Conservation (phyloP, 2,797 vertebrate genomes). For the Meriones psammophilus region DNA sequence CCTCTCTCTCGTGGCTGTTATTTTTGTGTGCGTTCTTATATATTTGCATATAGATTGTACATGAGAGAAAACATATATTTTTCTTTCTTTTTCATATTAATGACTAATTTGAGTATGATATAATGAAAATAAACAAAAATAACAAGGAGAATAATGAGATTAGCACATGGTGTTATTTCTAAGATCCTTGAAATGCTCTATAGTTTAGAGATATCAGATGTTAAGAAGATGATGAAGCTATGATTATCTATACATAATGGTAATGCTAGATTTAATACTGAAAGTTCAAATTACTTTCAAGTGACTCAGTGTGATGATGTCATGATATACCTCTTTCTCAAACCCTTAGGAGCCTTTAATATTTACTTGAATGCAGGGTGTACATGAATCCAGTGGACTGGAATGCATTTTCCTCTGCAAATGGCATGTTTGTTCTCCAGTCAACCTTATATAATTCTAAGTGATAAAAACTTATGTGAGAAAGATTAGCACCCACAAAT, state of each 20-base stretch:
- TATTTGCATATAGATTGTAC: not conserved
- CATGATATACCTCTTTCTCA: not conserved
- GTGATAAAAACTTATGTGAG: constrained; percentile 52
- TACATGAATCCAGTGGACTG: not conserved
- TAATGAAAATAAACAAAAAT: constrained; percentile 24
- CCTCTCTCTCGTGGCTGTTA: not conserved
- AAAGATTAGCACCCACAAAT: constrained; percentile 7
- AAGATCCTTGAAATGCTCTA: not conserved
- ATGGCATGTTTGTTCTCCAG: not conserved
- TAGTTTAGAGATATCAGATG: not conserved
- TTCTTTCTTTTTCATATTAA: constrained; percentile 16
- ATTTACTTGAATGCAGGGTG: constrained; percentile 3
- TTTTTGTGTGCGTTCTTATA: not conserved
- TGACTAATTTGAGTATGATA: constrained; percentile 19
- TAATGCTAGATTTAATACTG: constrained; percentile 34
- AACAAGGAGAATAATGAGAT: not conserved
- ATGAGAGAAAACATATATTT: not conserved
- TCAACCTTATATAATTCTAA: constrained; percentile 57
- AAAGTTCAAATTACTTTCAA: constrained; percentile 55
- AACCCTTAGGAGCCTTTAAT: not conserved
- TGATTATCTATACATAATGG: not conserved
- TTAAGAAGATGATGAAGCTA: not conserved
- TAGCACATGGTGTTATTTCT: not conserved
- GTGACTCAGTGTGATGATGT: not conserved
- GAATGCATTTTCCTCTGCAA: constrained; percentile 20